A percentile compares a stretch with the other conserved stretches of the same genome.
phyloP scores from a whole-genome alignment of 2,113 vertebrate species.

The Corynorhinus townsendii region DNA sequence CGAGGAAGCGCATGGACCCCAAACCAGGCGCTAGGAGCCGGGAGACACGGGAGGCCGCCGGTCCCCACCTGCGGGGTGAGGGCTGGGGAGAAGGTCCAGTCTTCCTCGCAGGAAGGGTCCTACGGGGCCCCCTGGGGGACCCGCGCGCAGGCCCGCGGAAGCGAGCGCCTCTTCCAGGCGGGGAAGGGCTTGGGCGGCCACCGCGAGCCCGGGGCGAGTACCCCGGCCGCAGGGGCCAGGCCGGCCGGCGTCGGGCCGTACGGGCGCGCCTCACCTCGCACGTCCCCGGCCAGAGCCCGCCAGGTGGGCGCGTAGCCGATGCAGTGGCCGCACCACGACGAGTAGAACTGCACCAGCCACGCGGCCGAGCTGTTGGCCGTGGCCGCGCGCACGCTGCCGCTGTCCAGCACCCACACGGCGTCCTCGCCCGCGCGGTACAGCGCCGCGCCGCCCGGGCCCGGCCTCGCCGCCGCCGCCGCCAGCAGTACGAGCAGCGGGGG shows the following conservation, averaged over 20 bases:
- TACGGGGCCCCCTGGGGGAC: background rate
- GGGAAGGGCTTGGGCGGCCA: background rate
- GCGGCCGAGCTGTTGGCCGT: constrained; percentile 88
- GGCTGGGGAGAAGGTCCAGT: background rate
- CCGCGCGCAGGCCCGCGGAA: background rate
- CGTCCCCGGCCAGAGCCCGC: constrained; percentile 90
- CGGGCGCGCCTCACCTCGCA: constrained; percentile 84
- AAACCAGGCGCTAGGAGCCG: background rate
- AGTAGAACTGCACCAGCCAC: constrained; percentile 96
- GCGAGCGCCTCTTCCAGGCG: background rate
- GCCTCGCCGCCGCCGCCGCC: constrained; percentile 36
- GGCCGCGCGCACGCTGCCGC: constrained; percentile 78
- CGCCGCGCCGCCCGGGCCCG: constrained; percentile 62
- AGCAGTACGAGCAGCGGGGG: constrained; percentile 51
- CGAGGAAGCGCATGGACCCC: background rate
- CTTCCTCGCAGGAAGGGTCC: background rate
- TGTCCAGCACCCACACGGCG: constrained; percentile 86
- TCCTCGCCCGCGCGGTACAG: constrained; percentile 85
- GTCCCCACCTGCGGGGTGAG: background rate
- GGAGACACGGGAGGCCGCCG: background rate
- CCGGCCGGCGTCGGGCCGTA: background rate
- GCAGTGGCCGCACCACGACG: constrained; percentile 96
- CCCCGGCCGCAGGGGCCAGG: no score
- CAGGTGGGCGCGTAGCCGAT: constrained; percentile 93
- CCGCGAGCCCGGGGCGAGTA: background rate